Percentiles rank a stretch among this genome's conserved stretches.
phyloP scores from a whole-genome alignment of 92 coral and sea anemone genomes.

The Siderastrea radians region DNA sequence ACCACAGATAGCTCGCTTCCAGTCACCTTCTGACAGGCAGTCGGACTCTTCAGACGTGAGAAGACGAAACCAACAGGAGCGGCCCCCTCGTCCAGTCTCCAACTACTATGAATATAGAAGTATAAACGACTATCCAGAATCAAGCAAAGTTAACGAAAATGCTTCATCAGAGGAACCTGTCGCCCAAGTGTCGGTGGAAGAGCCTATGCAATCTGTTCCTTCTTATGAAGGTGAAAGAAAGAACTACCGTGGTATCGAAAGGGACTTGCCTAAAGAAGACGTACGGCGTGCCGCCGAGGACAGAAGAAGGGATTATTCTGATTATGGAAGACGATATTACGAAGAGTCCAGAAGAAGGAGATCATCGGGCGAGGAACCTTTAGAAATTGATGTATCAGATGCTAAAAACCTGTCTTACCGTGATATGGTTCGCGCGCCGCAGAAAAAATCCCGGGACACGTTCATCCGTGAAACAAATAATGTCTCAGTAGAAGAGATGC shows the following conservation, averaged over 20 bases:
- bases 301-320: conserved; percentile 26
- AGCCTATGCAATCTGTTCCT: conserved; percentile 15
- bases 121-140: conserved; percentile 9
- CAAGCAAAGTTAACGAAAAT: conserved; percentile 9
- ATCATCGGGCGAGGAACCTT: conserved; percentile 21
- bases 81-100: conserved; percentile 48
- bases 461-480: conserved; percentile 33
- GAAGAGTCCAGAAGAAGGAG: conserved; percentile 35
- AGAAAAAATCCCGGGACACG: conserved; percentile 49
- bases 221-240: conserved; percentile 1
- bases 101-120: conserved; percentile 51
- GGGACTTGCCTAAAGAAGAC: not conserved
- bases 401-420: conserved; percentile 69
- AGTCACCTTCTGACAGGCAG: conserved; percentile 22
- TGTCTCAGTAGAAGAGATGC: conserved; percentile 43
- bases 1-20: conserved; percentile 29
- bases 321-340: conserved; percentile 8
- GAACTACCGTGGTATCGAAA: not conserved
- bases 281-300: conserved; percentile 7
- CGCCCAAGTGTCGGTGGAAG: conserved; percentile 11
- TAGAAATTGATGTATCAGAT: conserved; percentile 38
- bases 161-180: conserved; percentile 13
- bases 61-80: conserved; percentile 15
- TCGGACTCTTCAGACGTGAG: conserved; percentile 14
- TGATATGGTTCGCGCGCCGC: conserved; percentile 70